Evolutionary conservation across 2,797 vertebrate species (phyloP), one percentile per base, ranked within the genome.

Genomic region (Danio choprae): DNA sequence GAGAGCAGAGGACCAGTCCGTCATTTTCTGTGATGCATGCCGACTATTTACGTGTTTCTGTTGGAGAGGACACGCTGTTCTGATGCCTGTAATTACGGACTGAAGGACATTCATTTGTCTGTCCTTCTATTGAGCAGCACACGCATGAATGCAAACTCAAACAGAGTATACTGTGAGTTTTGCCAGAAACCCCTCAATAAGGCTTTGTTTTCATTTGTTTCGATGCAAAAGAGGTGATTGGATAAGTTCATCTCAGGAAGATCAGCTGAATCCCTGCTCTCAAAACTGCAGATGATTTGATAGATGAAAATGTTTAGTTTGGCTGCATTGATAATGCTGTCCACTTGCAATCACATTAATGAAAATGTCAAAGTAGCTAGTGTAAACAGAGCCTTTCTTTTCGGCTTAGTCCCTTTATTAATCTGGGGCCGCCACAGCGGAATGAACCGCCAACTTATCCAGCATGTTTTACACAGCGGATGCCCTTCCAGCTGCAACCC

Each of bases 81-180:
- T 68, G 44, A 50, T 62, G 81, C 38, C 41, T 79, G 67, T 85
- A 81, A 83, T 85, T 85, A 85, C 20, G 9, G 44, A 20, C 59
- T 79, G 79, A 85, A 83, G 67, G 79, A 79, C 40, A 29, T 72
- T 78, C 65, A 79, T 43, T 81, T 75, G 64, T 71, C 41, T 56
- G 29, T 51, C 41, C 46, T 40, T 38, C 64, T 50, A 59, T 81
- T 71, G 80, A 60, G 68, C 74, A 74, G 64, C 63, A 68, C 29
- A 56, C 29, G 10, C 18, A 7, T 50, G 72, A 63, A 62, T 74
- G 29, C 29, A 18, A 63, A 62, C 44, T 15, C 46, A 40, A 60
- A 74, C 16, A 20, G 43, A 18, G 43, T 59, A 44, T 58, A 12
- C 40, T 4, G 12, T 44, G 40, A 44, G 69, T 36, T 73, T 55